phyloP scores from a whole-genome alignment of 1,140 invertebrate genomes.

The fruit fly (Drosophila melanogaster) region Release_6_plus_ISO1_MT NC_004354.4:4876501-4877000 shows the following conservation, averaged over 20 bases:
- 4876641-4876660: too few relatives aligned
- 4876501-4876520: neutral
- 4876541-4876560: conserved; percentile 23
- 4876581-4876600: accelerated
- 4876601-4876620: neutral
- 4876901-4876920: too few relatives aligned
- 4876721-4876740: neutral
- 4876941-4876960: neutral
- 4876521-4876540: neutral
- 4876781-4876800: neutral
- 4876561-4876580: conserved; percentile 32
- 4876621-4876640: neutral
- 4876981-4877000: neutral
- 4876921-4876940: neutral
- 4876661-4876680: too few relatives aligned
- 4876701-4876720: neutral
- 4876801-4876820: neutral
- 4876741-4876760: neutral
- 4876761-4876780: neutral
- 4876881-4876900: neutral
- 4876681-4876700: neutral
- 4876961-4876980: neutral
- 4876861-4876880: neutral
- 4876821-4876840: neutral
- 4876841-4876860: neutral